These are phyloP conservation scores for Dorcus hopei DNA, from an alignment of 2,888 invertebrate species.

Conservation along the genomic window DNA sequence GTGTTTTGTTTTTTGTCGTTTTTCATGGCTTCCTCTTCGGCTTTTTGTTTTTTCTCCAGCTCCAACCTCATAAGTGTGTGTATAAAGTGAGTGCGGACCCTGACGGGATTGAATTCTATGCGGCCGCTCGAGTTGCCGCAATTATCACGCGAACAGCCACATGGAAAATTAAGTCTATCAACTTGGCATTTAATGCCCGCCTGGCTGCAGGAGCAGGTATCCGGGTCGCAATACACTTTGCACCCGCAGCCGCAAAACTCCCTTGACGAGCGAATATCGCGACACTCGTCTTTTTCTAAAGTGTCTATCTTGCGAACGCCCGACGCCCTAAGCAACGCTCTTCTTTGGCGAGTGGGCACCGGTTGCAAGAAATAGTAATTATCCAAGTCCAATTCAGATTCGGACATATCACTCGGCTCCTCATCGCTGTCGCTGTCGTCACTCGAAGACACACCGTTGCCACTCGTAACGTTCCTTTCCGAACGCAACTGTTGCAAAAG, in stretches of 20 bases:
- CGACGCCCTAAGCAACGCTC: slow-evolving; percentile 84
- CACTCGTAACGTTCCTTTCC: slow-evolving; percentile 57
- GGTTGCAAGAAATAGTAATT: slow-evolving; percentile 90
- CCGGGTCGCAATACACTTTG: slow-evolving; percentile 91
- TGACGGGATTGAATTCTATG: slow-evolving; percentile 93
- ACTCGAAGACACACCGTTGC: slow-evolving; percentile 54
- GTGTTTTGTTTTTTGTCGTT: slow-evolving; percentile 46
- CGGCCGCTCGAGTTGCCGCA: slow-evolving; percentile 90
- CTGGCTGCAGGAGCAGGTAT: slow-evolving; percentile 90
- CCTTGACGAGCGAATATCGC: slow-evolving; percentile 84
- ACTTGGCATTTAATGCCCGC: slow-evolving; percentile 98
- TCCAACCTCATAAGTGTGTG: slow-evolving; percentile 93
- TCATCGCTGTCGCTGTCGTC: slow-evolving; percentile 85
- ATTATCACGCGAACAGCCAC: slow-evolving; percentile 92
- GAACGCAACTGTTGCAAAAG: slow-evolving; percentile 68
- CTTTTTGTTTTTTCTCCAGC: slow-evolving; percentile 75
- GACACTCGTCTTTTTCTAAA: slow-evolving; percentile 90
- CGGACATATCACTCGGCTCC: slow-evolving; percentile 75
- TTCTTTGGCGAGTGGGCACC: slow-evolving; percentile 85
- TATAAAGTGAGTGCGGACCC: slow-evolving; percentile 95
- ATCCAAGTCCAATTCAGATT: slow-evolving; percentile 83
- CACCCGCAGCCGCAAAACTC: slow-evolving; percentile 94
- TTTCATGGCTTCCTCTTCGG: slow-evolving; percentile 50
- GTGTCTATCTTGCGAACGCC: slow-evolving; percentile 93
- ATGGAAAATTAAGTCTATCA: slow-evolving; percentile 92